Evolutionary conservation across 1,140 invertebrate species (phyloP), one percentile per base, ranked within the genome.

Genomic region (Lepeophtheirus salmonis): DNA sequence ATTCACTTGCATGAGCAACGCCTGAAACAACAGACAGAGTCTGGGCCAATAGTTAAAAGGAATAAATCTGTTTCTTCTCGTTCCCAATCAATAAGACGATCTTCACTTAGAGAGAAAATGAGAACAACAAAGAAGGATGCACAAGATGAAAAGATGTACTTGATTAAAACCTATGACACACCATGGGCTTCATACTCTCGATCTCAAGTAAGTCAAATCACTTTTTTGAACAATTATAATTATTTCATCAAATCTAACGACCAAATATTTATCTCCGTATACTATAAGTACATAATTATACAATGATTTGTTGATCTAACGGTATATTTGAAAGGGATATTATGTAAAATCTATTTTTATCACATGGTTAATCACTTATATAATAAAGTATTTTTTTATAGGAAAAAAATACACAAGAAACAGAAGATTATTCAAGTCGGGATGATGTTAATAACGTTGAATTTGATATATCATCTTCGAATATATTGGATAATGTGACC

Each of bases 51-150:
- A 53, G 77, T 84, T 25, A 74, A 68, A 18, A 18, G 50, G 2
- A 50, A 18, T 2, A 16, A 48, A 25, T 61, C 59, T 17, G 14
- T 48, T 17, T 61, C 60, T 72, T 74, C 63, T 71, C 73, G 63
- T 68, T 85, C 88, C 57, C 86, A 92, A 67, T 92, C 89, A 21
- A 87, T 96, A 41, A 77, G 90, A 52, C 77, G 92, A 53, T 94
- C 89, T 23, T 94, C 89, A n/a, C 81, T 95, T 61, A 77, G 90
- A 24, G 90, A 97, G 70, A 94, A 92, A 71, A 86, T 83, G 58
- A 75, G 89, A 62, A 87, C 90, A 49, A 88, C 89, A n/a, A 89
- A 91, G 72, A 87, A 89, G 67, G 91, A 97, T 74, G 89, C 86
- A 10, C 79, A 85, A 51, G 89, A 94, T 71, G 92, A 97, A 73